phyloP scores from a whole-genome alignment of 1,140 invertebrate species.

The Drosophila ercepeae region DNA sequence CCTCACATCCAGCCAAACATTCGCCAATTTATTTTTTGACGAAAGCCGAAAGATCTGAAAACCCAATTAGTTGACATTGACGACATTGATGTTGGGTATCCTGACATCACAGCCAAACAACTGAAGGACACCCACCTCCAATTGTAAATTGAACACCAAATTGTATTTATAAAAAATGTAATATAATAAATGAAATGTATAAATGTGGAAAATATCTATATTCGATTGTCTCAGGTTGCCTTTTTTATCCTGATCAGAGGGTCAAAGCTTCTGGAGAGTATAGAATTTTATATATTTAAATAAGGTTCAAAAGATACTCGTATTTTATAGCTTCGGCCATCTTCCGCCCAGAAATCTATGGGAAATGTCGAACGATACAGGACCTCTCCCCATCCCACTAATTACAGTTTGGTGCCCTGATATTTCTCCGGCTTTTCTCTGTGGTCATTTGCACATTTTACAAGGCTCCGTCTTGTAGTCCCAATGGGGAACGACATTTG shows the following conservation, averaged over 20 bases:
- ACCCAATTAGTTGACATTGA: slow-evolving; percentile 74
- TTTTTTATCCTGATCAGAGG: neutral
- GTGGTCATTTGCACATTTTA: slow-evolving; percentile 60
- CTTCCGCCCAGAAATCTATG: slow-evolving; percentile 15
- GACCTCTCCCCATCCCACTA: slow-evolving; percentile 15
- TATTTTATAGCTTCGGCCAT: neutral
- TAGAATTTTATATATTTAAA: too few relatives aligned
- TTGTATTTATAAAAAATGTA: slow-evolving; percentile 61
- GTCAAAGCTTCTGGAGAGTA: too few relatives aligned
- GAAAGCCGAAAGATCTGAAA: slow-evolving; percentile 53
- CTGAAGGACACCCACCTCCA: slow-evolving; percentile 14
- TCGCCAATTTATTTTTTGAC: slow-evolving; percentile 43
- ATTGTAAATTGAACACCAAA: slow-evolving; percentile 67
- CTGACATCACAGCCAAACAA: slow-evolving; percentile 49
- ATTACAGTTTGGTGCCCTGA: slow-evolving; percentile 45
- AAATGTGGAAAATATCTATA: too few relatives aligned
- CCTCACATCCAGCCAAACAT: slow-evolving; percentile 17
- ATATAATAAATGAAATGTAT: slow-evolving; percentile 35
- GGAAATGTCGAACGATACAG: slow-evolving; percentile 3
- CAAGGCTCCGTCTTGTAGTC: slow-evolving; percentile 55
- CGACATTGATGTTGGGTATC: slow-evolving; percentile 58
- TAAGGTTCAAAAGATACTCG: too few relatives aligned
- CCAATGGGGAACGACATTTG: slow-evolving; percentile 46
- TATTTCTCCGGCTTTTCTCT: slow-evolving; percentile 41
- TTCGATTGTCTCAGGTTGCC: slow-evolving; percentile 3